phyloP scores from a whole-genome alignment of 1,140 invertebrate species.

The Macrotrachela quadricornifera region DNA sequence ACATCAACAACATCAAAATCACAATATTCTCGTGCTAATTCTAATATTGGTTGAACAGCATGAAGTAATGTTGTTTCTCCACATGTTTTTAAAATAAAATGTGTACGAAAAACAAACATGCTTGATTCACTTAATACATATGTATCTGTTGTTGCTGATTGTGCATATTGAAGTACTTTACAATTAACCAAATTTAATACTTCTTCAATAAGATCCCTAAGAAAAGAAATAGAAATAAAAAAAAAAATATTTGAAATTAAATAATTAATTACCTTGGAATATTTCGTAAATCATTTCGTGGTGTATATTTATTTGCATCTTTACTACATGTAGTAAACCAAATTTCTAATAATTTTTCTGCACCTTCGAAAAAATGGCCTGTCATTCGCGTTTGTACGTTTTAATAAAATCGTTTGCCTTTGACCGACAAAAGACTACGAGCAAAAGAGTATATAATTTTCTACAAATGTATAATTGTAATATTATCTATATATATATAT shows the following conservation, averaged over 20 bases:
- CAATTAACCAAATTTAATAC: constrained; percentile 4
- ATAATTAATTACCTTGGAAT: too few relatives aligned
- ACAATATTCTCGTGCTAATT: constrained; percentile 58
- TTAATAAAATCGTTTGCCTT: too few relatives aligned
- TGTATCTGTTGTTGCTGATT: neutral
- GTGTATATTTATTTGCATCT: constrained; percentile 30
- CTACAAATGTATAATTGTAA: too few relatives aligned
- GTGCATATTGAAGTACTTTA: neutral
- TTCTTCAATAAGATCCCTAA: constrained; percentile 1
- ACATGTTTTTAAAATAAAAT: constrained; percentile 93
- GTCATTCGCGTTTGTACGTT: too few relatives aligned
- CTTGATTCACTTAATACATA: constrained; percentile 63
- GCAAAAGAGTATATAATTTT: too few relatives aligned
- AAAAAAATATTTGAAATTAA: too few relatives aligned
- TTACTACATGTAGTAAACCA: constrained; percentile 44
- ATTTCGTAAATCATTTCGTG: constrained; percentile 1
- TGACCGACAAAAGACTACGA: too few relatives aligned
- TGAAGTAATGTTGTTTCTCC: constrained; percentile 85
- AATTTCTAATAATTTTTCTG: constrained; percentile 83
- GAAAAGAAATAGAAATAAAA: too few relatives aligned
- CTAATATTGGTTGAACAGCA: constrained; percentile 60
- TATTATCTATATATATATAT: too few relatives aligned
- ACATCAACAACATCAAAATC: constrained; percentile 57
- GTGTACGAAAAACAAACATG: constrained; percentile 77
- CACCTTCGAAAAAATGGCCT: constrained; percentile 64